Conservation (phyloP, 30 jellyfish, hydroid and myxozoan species). For the Cassiopea xamachana region DNA sequence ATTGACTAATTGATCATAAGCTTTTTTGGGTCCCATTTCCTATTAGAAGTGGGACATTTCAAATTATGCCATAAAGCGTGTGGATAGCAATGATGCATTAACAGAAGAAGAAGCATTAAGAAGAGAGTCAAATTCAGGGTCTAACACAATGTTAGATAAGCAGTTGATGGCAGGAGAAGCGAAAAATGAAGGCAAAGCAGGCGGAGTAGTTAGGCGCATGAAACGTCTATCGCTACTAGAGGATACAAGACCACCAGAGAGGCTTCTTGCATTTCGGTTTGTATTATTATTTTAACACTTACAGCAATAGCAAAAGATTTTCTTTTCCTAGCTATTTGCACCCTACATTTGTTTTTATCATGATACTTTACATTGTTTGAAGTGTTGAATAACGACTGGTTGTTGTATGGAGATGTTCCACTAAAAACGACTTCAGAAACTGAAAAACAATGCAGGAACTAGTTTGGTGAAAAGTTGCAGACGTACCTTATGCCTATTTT, state of each 20-base stretch:
- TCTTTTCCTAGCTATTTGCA: too few species aligned
- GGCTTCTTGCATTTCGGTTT: constrained; percentile 55
- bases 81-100: background rate
- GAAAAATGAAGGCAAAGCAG: background rate
- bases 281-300: background rate
- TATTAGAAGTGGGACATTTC: constrained; percentile 77
- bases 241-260: constrained; percentile 61
- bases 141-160: constrained; percentile 19
- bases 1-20: background rate
- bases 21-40: background rate
- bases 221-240: constrained; percentile 27
- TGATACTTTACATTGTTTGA: too few species aligned
- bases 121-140: background rate
- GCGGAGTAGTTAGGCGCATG: constrained; percentile 38
- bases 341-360: too few species aligned
- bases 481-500: too few species aligned
- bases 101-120: background rate
- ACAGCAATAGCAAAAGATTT: too few species aligned
- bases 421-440: too few species aligned
- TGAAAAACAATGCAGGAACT: too few species aligned
- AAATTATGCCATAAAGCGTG: constrained; percentile 39
- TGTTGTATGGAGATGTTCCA: too few species aligned
- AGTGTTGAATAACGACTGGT: too few species aligned
- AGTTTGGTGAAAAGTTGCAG: too few species aligned
- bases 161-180: background rate